These are phyloP conservation scores for Cyclargus thomasi DNA, from an alignment of 1,140 invertebrate species.

Conservation along the genomic window DNA sequence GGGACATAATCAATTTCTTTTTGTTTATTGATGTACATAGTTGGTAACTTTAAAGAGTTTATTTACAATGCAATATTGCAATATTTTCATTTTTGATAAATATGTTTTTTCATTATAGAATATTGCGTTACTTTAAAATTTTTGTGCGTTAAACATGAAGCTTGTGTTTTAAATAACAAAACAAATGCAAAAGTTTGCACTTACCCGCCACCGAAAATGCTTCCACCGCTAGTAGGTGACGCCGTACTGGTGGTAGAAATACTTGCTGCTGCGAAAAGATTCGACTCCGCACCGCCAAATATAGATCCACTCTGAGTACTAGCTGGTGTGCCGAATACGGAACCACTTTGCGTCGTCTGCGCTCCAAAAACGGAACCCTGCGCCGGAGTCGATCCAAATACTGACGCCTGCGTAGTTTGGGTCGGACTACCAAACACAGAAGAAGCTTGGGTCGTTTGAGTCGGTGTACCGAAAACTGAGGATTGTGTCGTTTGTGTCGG, in stretches of 20 bases:
- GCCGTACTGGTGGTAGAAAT: constrained; percentile 56
- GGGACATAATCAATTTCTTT: too few species aligned
- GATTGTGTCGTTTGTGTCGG: constrained; percentile 31
- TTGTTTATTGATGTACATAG: too few species aligned
- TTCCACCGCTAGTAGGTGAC: constrained; percentile 42
- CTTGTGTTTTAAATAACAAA: not conserved
- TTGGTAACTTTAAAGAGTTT: too few species aligned
- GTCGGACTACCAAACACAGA: constrained; percentile 38
- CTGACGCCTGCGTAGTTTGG: constrained; percentile 30
- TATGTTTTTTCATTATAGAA: too few species aligned
- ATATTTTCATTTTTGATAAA: too few species aligned
- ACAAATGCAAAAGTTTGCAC: constrained; percentile 17
- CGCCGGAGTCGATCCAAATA: constrained; percentile 38
- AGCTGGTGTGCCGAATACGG: constrained; percentile 35
- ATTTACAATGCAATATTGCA: too few species aligned
- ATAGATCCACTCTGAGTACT: constrained; percentile 41
- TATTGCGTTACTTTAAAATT: too few species aligned
- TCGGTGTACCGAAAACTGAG: constrained; percentile 33
- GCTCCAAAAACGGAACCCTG: constrained; percentile 40
- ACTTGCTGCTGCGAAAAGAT: constrained; percentile 53
- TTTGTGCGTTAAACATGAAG: not conserved
- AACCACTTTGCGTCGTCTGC: constrained; percentile 31
- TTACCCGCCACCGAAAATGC: constrained; percentile 57
- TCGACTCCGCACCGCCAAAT: constrained; percentile 45
- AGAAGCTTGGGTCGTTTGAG: constrained; percentile 34